phyloP scores from a whole-genome alignment of 1,140 invertebrate species.

The Trichonephila inaurata region DNA sequence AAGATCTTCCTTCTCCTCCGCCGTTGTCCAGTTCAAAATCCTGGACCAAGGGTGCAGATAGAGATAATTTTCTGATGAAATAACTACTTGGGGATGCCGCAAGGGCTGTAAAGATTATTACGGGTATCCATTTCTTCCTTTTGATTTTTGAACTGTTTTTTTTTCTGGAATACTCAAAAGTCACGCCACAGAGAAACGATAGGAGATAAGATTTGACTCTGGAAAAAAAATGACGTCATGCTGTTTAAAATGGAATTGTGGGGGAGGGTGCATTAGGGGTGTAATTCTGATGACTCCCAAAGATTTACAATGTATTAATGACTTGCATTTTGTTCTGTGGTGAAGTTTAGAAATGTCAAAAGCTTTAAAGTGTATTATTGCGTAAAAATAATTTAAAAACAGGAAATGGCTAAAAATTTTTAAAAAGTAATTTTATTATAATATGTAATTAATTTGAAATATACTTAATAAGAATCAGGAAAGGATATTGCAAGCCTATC shows the following conservation, averaged over 20 bases:
- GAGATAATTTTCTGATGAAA: conserved; percentile 36
- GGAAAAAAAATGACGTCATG: not conserved
- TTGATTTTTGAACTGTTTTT: not conserved
- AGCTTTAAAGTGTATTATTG: no score
- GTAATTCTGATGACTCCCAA: not conserved
- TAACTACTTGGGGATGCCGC: not conserved
- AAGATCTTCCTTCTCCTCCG: not conserved
- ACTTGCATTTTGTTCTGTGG: not conserved
- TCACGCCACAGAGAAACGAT: not conserved
- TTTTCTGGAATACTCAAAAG: conserved; percentile 10
- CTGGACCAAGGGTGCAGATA: conserved; percentile 22
- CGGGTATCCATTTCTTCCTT: not conserved
- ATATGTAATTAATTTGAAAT: no score
- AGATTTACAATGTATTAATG: conserved; percentile 7
- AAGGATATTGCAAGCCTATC: no score
- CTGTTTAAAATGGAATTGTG: not conserved
- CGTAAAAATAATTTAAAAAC: no score
- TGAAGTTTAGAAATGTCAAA: not conserved
- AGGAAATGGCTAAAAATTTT: no score
- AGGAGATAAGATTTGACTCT: conserved; percentile 14
- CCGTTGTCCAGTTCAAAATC: conserved; percentile 51
- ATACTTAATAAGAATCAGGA: no score
- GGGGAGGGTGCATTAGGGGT: not conserved
- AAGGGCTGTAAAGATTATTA: conserved; percentile 53
- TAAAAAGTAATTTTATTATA: no score